Conservation (phyloP, 1,140 invertebrate genomes). For the Catajapyx aquilonaris region DNA sequence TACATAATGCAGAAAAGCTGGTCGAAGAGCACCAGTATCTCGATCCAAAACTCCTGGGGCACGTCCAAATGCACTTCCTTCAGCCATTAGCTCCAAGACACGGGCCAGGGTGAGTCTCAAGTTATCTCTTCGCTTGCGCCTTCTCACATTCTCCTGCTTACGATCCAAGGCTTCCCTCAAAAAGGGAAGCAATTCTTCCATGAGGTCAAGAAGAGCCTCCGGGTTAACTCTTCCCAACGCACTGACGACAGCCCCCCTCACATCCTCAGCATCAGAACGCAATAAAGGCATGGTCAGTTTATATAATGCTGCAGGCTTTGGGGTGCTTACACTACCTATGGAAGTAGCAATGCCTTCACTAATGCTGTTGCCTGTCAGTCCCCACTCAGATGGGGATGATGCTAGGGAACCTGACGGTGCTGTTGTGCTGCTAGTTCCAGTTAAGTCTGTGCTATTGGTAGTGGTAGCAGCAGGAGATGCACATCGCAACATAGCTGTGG, state of each 20-base stretch:
- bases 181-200: constrained; percentile 81
- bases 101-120: constrained; percentile 76
- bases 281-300: constrained; percentile 74
- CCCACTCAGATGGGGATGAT: constrained; percentile 11
- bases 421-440: constrained; percentile 7
- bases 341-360: constrained; percentile 7
- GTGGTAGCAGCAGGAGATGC: constrained; percentile 54
- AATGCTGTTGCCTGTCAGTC: too few relatives aligned
- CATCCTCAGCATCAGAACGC: constrained; percentile 76
- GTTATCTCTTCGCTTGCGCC: constrained; percentile 70
- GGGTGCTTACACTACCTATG: too few relatives aligned
- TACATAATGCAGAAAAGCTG: constrained; percentile 81
- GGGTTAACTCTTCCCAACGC: constrained; percentile 85
- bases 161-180: constrained; percentile 92
- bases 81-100: constrained; percentile 77
- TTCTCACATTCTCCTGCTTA: constrained; percentile 88
- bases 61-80: constrained; percentile 74
- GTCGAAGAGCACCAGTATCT: constrained; percentile 58
- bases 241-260: constrained; percentile 77
- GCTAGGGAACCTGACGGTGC: constrained; percentile 8
- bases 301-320: constrained; percentile 64
- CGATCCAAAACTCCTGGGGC: constrained; percentile 58
- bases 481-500: constrained; percentile 64
- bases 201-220: constrained; percentile 42
- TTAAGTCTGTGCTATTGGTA: not conserved